Evolutionary conservation across 2,888 invertebrate genomes (phyloP), one percentile per base, ranked within the genome.

Genomic region (Cheilosia scutellata): DNA sequence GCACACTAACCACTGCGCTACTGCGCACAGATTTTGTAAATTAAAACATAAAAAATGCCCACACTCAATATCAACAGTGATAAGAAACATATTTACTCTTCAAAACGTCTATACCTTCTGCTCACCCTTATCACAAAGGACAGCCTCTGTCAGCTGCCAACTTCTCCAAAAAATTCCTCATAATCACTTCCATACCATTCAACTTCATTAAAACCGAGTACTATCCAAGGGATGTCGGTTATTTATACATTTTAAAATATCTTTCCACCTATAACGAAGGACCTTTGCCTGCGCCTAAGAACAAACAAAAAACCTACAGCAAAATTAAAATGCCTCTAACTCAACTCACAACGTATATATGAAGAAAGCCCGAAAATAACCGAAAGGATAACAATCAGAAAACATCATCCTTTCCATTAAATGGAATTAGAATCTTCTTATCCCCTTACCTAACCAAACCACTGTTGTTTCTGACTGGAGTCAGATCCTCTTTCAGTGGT

Each of bases 301-400:
- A 6, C n/a, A 47, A 2, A 44, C 2, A 7, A 16, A 20, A 66
- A 29, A 40, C 11, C 27, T n/a, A 27, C 31, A 68, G 6, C 42
- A 57, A 44, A 33, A 57, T 33, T 47, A 57, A 57, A 57, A n/a
- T 20, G 29, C n/a, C 31, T 57, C 16, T 25, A 47, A n/a, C 27
- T 37, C 13, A 33, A 33, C 16, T 16, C 55, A 44, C 20, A 51
- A 58, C n/a, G 58, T 40, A 13, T 40, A 13, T 29, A 68, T 65
- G 60, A 47, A 53, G 44, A 70, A 75, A 75, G 58, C 74, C 79
- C 53, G 57, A 79, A 27, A 75, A 70, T 58, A 75, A 65, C 42
- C 58, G 47, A 70, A 78, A 53, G 63, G 78, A 84, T 74, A 79
- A 84, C 74, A 84, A 84, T 84, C 83, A 65, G 51, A 75, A 57